Conservation (phyloP, 2,888 invertebrate genomes). For the Agrilus mali region DNA sequence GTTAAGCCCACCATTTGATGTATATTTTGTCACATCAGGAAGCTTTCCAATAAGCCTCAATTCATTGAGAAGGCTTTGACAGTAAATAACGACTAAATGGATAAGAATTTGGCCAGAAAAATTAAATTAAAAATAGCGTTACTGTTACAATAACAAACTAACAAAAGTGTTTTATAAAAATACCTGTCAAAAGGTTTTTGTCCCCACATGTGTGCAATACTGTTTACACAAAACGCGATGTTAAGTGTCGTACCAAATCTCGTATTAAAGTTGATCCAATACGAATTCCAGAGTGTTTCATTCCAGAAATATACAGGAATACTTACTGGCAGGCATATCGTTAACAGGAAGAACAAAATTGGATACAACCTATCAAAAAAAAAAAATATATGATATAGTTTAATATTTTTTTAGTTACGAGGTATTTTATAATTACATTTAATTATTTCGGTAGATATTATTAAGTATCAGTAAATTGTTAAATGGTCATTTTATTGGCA, state of each 20-base stretch:
- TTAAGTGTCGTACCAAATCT: constrained; percentile 78
- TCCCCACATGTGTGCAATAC: constrained; percentile 90
- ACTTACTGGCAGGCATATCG: constrained; percentile 57
- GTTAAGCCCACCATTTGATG: too few relatives aligned
- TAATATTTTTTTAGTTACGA: too few relatives aligned
- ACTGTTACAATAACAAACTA: neutral
- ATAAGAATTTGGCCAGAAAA: too few relatives aligned
- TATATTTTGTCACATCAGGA: too few relatives aligned
- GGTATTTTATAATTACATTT: too few relatives aligned
- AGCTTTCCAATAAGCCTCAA: too few relatives aligned
- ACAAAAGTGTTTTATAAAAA: constrained; percentile 18
- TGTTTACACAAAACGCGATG: constrained; percentile 90
- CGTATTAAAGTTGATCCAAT: constrained; percentile 71
- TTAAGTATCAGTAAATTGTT: neutral
- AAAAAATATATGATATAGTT: neutral
- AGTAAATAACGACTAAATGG: too few relatives aligned
- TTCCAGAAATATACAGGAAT: constrained; percentile 77
- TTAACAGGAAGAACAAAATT: constrained; percentile 61
- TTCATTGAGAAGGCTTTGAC: too few relatives aligned
- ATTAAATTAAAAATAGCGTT: too few relatives aligned
- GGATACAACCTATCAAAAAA: constrained; percentile 48
- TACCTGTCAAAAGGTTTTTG: constrained; percentile 81
- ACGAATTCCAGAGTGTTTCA: constrained; percentile 65
- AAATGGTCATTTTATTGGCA: neutral
- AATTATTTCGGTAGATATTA: neutral